Conservation (phyloP, 2,797 vertebrate species). For the Scolopax rusticola region DNA sequence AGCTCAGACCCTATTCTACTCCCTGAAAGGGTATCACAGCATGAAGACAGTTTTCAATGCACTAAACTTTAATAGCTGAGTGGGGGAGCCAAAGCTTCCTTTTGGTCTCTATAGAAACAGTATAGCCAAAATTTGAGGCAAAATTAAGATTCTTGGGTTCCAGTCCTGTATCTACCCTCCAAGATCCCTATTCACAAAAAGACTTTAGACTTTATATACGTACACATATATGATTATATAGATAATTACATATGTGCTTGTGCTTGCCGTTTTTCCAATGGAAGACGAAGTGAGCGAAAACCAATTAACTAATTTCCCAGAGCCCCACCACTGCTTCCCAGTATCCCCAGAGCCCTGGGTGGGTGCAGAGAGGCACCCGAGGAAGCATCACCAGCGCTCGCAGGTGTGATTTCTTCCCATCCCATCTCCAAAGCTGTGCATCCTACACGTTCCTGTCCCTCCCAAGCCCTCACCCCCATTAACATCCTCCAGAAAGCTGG, state of each 20-base stretch:
- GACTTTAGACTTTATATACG: slow-evolving; percentile 33
- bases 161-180: slow-evolving; percentile 69
- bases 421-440: neutral
- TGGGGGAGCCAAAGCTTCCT: slow-evolving; percentile 90
- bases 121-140: slow-evolving; percentile 93
- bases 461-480: neutral
- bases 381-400: neutral
- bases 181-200: slow-evolving; percentile 70
- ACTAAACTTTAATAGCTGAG: slow-evolving; percentile 97
- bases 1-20: slow-evolving; percentile 98
- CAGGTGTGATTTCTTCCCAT: neutral
- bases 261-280: neutral
- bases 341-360: slow-evolving; percentile 13
- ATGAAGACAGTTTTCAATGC: slow-evolving; percentile 97
- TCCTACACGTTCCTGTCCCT: accelerated
- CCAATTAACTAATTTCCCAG: slow-evolving; percentile 64
- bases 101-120: slow-evolving; percentile 96
- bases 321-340: slow-evolving; percentile 6
- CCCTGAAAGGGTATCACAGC: slow-evolving; percentile 96
- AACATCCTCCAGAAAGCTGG: neutral
- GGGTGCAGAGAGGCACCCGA: neutral
- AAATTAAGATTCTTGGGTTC: slow-evolving; percentile 92
- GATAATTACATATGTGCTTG: neutral
- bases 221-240: neutral
- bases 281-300: slow-evolving; percentile 59